Base-by-base conservation (phyloP, 1,140 invertebrate genomes). In the Macrobrachium nipponense region DNA sequence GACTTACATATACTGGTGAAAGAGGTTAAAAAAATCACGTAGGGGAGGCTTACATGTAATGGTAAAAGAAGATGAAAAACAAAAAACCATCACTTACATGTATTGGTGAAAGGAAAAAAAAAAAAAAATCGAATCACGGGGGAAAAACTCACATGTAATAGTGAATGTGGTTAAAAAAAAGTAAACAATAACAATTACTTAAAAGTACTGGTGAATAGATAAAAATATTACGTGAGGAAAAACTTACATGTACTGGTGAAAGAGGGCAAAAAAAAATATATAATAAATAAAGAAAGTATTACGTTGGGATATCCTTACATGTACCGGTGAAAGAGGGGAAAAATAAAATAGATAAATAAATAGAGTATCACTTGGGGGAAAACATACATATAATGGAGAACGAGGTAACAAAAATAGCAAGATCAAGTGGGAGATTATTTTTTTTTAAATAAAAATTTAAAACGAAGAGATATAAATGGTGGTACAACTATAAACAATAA, bases 191-290 rank as follows among this genome's bases (percentile, higher is more conserved):
- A 23, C 14, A n/a, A n/a, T n/a, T n/a, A n/a, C n/a, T 15, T n/a
- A 4, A 36, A 36, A 0, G 4, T 72, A 36, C n/a, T 20, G 68
- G 68, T n/a, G 20, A 36, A 36, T 18, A 8, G 14, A 4, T 36
- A 36, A 36, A 36, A 36, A 36, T 2, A 36, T 2, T 5, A 62
- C 15, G 5, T 62, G 61, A 5, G 15, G 61, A n/a, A n/a, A 17
- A n/a, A 62, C 61, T 15, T 62, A 62, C 78, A 80, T 66, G 79
- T 80, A 12, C 12, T 18, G 27, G 64, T 68, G 79, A 66, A 51
- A 80, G 79, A 58, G 79, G 79, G 12, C 36, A 44, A 80, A 36
- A 44, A 66, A 14, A 36, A n/a, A n/a, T n/a, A n/a, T n/a, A n/a
- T n/a, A n/a, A n/a, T n/a, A n/a, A n/a, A 36, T 36, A 36, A 36